Conservation (phyloP, 2,113 vertebrate species). For the Odontesthes bonariensis region DNA sequence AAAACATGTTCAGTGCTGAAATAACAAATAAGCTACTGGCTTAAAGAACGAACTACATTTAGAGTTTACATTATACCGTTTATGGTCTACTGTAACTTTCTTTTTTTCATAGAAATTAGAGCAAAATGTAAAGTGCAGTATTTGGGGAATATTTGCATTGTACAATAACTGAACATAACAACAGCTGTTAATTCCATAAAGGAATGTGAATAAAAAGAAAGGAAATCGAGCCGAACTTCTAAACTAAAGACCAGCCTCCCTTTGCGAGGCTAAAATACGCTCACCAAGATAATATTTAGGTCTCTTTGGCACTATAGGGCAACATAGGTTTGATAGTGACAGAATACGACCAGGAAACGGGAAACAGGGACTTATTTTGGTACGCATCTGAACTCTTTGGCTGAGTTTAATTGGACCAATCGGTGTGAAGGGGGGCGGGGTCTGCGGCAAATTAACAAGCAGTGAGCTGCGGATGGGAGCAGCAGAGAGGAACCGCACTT, state of each 20-base stretch:
- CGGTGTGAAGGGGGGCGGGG: conserved; percentile 63
- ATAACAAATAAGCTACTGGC: too few species aligned
- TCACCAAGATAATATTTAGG: too few species aligned
- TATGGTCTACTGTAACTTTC: not conserved
- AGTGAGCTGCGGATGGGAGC: conserved; percentile 72
- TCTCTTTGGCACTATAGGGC: too few species aligned
- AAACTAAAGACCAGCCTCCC: not conserved
- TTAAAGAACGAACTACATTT: too few species aligned
- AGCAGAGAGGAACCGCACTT: conserved; percentile 54
- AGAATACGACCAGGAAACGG: conserved; percentile 20
- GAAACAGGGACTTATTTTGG: accelerated
- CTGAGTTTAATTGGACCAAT: conserved; percentile 67
- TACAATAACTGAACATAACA: too few species aligned
- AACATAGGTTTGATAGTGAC: too few species aligned
- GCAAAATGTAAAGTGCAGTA: too few species aligned
- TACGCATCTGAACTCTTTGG: conserved; percentile 36
- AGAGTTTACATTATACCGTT: too few species aligned
- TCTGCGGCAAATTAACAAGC: conserved; percentile 61
- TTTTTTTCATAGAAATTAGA: not conserved
- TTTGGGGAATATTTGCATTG: too few species aligned
- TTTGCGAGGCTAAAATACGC: not conserved
- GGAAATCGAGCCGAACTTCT: not conserved
- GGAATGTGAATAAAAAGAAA: too few species aligned
- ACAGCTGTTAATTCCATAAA: too few species aligned
- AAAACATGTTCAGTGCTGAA: too few species aligned